Conservation (phyloP, 2,113 vertebrate species). For the Chaenogobius annularis region DNA sequence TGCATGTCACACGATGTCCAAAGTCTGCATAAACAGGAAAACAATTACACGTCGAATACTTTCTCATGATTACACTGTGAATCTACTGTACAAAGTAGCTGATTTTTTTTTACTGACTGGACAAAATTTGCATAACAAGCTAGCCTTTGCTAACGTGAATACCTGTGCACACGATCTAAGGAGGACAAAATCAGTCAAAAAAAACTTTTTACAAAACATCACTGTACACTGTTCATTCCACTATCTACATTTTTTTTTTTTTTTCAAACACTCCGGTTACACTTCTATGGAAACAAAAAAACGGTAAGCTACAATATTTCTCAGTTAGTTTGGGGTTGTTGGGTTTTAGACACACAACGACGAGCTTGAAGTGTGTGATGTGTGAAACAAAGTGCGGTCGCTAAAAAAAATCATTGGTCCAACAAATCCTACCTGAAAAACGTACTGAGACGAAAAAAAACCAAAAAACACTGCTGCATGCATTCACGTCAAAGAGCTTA, state of each 20-base stretch:
- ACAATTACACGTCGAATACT: not conserved
- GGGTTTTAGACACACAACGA: constrained; percentile 31
- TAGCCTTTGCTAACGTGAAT: constrained; percentile 42
- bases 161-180: constrained; percentile 36
- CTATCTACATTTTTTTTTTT: constrained; percentile 25
- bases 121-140: constrained; percentile 56
- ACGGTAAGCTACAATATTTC: constrained; percentile 40
- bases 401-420: constrained; percentile 64
- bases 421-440: constrained; percentile 47
- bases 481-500: constrained; percentile 52
- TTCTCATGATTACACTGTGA: not conserved
- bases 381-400: constrained; percentile 63
- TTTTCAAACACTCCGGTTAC: constrained; percentile 32
- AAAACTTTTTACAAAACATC: constrained; percentile 34
- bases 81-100: constrained; percentile 20
- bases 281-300: constrained; percentile 24
- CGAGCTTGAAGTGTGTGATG: constrained; percentile 29
- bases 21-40: not conserved
- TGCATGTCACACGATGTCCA: not conserved
- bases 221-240: constrained; percentile 52
- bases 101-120: constrained; percentile 24
- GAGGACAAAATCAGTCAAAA: constrained; percentile 50
- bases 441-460: not conserved
- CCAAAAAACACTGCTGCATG: constrained; percentile 52
- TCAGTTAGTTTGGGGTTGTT: constrained; percentile 47